Evolutionary conservation across 2,888 invertebrate species (phyloP).

Genomic region (Gortyna flavago): DNA sequence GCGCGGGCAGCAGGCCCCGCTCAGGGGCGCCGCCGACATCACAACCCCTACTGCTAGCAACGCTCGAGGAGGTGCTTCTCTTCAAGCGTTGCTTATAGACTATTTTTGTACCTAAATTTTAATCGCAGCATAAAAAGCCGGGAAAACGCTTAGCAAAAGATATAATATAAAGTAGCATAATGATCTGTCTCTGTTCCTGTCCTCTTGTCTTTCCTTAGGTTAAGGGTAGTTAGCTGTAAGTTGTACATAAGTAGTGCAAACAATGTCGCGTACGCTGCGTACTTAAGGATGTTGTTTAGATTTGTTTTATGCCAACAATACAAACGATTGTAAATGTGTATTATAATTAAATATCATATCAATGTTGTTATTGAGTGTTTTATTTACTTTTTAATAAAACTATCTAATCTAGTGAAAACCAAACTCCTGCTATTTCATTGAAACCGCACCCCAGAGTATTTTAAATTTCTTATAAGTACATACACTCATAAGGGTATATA

Average conservation of each 20-base stretch:
- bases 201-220: conserved; percentile 58
- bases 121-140: conserved; percentile 38
- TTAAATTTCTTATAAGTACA: neutral
- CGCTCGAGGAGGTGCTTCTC: conserved; percentile 35
- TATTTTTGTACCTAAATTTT: conserved; percentile 56
- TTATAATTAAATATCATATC: conserved; percentile 42
- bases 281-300: conserved; percentile 44
- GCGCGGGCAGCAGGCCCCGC: conserved; percentile 31
- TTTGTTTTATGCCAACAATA: conserved; percentile 36
- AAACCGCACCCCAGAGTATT: neutral
- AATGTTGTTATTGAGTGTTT: conserved; percentile 36
- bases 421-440: neutral
- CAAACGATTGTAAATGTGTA: conserved; percentile 29
- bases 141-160: conserved; percentile 52
- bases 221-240: conserved; percentile 53
- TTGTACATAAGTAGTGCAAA: conserved; percentile 52
- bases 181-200: conserved; percentile 50
- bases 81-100: conserved; percentile 52
- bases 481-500: neutral
- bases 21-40: conserved; percentile 38
- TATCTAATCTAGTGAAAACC: neutral
- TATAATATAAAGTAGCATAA: conserved; percentile 12
- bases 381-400: neutral
- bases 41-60: conserved; percentile 49
- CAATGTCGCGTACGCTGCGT: conserved; percentile 48